Base-by-base conservation (phyloP, 1,140 invertebrate species). In the Camponotus pennsylvanicus region DNA sequence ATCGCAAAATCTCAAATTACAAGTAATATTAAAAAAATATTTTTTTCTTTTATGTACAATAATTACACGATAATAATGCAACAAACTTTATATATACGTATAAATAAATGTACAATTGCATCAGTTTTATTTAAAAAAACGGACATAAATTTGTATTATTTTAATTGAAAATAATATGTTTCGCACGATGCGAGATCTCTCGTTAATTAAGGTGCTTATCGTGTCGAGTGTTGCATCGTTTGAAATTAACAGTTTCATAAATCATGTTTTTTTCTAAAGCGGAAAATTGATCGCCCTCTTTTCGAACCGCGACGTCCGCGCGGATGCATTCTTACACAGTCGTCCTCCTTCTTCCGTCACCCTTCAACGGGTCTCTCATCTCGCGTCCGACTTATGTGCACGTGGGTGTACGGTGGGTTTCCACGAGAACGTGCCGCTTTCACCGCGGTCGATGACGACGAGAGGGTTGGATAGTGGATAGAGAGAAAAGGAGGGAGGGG, bases 391-490 rank as follows among this genome's bases (percentile, higher is more conserved):
- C 66, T 45, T 70, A 49, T 61, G 69, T 45, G 63, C 82, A 87
- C 59, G 75, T 85, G 86, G 85, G 71, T 64, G 79, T 55, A 49
- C 66, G 45, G 15, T 87, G 52, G 63, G 69, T 87, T 77, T 71
- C 66, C 71, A 40, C 66, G 69, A 76, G 66, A 85, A 57, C 61
- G 49, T 59, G 73, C 40, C 59, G 85, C 86, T 89, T 89, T 90
- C 88, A 79, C 73, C 84, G 66, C 42, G 75, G 45, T 52, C 52
- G 77, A 71, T 59, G 63, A 69, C 61, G 76, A 82, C 18, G 77
- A 42, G 84, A 76, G 85, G 82, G 67, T 55, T 76, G 86, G 69
- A 55, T 66, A 55, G 49, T 42, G 27, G 34, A 13, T 55, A 37
- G 57, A 37, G 57, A 42, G 42, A 64, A 18, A 40, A 13, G 34